Conservation (phyloP, 2,113 vertebrate species). For the Beaufortia kweichowensis region DNA sequence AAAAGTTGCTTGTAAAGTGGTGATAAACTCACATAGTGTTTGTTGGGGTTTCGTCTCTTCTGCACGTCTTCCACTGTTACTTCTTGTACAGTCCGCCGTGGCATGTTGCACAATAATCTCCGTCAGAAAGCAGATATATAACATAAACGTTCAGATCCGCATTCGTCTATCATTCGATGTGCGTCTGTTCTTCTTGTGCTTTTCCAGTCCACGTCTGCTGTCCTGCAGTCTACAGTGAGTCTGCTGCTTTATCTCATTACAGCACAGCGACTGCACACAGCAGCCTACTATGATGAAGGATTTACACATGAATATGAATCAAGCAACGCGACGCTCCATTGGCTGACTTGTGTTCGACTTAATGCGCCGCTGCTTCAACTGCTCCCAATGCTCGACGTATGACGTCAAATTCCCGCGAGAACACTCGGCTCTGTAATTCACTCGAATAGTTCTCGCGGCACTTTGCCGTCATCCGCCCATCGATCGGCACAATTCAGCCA, state of each 20-base stretch:
- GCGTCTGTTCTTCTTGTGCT: background rate
- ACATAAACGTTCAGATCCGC: constrained; percentile 48
- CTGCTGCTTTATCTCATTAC: constrained; percentile 69
- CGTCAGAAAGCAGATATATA: constrained; percentile 37
- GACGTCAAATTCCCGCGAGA: too few relatives aligned
- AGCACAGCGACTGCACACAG: background rate
- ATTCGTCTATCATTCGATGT: constrained; percentile 24
- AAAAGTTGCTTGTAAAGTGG: background rate
- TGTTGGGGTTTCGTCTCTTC: constrained; percentile 77
- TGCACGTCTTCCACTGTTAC: constrained; percentile 80
- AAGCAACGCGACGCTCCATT: background rate
- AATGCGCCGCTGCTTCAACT: too few relatives aligned
- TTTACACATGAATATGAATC: constrained; percentile 3
- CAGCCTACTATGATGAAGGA: background rate
- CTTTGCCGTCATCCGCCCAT: too few relatives aligned
- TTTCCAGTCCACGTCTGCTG: constrained; percentile 46
- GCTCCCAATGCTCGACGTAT: too few relatives aligned
- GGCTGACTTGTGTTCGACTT: background rate
- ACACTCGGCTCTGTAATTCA: too few relatives aligned
- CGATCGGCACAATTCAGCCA: too few relatives aligned
- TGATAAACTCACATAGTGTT: constrained; percentile 76
- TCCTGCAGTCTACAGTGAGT: constrained; percentile 65
- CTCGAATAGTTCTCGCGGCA: too few relatives aligned
- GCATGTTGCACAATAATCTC: constrained; percentile 67
- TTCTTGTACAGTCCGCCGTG: constrained; percentile 75